A percentile compares a stretch with the other conserved stretches of the same genome.
Conservation (phyloP, 37 sponge, comb jelly and placozoan species). For the Geodia barretti region DNA sequence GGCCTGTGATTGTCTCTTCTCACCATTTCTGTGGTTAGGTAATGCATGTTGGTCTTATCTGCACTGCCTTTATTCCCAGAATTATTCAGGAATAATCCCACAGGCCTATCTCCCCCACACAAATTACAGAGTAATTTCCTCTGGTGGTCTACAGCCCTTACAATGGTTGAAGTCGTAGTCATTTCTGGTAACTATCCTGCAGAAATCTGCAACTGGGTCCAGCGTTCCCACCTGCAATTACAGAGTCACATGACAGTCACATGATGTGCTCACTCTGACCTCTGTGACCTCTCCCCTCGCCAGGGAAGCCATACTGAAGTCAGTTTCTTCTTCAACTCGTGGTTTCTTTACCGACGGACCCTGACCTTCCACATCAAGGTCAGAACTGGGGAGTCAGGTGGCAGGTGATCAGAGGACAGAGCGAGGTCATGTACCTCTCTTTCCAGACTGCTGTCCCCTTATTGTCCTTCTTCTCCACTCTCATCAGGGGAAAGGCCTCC, state of each 20-base stretch:
- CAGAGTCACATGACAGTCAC: slow-evolving; percentile 4
- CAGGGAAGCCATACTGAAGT: slow-evolving; percentile 82
- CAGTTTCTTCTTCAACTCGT: slow-evolving; percentile 34
- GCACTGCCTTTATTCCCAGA: too few relatives aligned
- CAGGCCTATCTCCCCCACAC: too few relatives aligned
- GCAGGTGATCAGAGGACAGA: neutral
- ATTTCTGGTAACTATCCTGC: slow-evolving; percentile 32
- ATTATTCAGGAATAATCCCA: too few relatives aligned
- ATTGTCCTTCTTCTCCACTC: slow-evolving; percentile 38
- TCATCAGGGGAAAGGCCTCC: slow-evolving; percentile 73
- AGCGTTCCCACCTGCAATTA: slow-evolving; percentile 87
- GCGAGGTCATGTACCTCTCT: slow-evolving; percentile 43
- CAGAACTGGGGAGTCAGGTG: slow-evolving; percentile 20
- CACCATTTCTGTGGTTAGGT: too few relatives aligned
- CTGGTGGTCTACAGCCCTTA: too few relatives aligned
- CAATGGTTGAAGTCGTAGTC: slow-evolving; percentile 49
- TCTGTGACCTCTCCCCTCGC: slow-evolving; percentile 74
- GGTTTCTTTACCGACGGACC: slow-evolving; percentile 33
- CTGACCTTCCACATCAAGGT: slow-evolving; percentile 50
- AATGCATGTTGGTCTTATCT: too few relatives aligned
- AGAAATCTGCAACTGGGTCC: slow-evolving; percentile 84
- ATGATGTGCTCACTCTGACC: slow-evolving; percentile 17
- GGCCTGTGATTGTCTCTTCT: too few relatives aligned
- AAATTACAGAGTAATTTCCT: too few relatives aligned
- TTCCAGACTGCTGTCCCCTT: slow-evolving; percentile 70